Conservation (phyloP, 2,797 vertebrate genomes). For the Rhodeus uyekii region DNA sequence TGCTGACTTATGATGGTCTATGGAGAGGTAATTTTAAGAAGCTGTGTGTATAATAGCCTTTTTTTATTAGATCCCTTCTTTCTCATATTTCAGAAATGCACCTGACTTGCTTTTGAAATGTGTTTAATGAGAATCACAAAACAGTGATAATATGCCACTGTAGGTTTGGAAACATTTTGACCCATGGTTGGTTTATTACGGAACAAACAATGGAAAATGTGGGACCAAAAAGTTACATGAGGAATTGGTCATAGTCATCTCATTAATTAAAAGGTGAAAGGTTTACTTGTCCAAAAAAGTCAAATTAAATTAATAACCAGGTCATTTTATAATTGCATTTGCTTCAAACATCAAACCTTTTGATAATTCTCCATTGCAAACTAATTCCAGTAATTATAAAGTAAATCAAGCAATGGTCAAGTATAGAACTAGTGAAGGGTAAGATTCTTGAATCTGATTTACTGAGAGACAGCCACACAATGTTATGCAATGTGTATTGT, state of each 20-base stretch:
- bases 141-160: neutral
- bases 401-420: neutral
- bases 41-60: slow-evolving; percentile 27
- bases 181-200: neutral
- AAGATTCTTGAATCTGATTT: neutral
- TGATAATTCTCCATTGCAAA: neutral
- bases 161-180: neutral
- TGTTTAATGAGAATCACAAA: neutral
- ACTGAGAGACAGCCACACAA: neutral
- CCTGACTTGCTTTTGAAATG: neutral
- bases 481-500: neutral
- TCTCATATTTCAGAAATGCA: neutral
- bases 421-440: neutral
- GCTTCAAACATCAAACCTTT: neutral
- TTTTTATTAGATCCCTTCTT: slow-evolving; percentile 42
- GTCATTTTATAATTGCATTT: neutral
- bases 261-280: neutral
- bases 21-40: slow-evolving; percentile 26
- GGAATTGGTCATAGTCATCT: neutral
- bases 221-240: neutral
- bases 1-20: slow-evolving; percentile 33
- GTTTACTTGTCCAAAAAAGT: neutral
- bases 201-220: neutral
- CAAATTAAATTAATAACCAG: neutral
- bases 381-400: neutral